These are phyloP conservation scores for Lithosia quadra DNA, from an alignment of 2,888 invertebrate species.

Conservation along the genomic window DNA sequence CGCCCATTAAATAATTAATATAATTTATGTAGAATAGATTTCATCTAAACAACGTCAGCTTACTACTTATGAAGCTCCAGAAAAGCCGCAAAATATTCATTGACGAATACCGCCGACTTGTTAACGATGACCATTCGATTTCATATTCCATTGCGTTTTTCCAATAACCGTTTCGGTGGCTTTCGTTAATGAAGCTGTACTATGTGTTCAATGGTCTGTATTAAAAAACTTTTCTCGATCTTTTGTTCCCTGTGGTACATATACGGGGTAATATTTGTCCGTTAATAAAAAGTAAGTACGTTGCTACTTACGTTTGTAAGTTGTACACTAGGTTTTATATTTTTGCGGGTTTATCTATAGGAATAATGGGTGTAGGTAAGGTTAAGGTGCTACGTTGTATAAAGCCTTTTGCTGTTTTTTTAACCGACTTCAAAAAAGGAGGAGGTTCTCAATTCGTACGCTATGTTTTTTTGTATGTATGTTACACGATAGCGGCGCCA, in stretches of 20 bases:
- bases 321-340: slow-evolving; percentile 29
- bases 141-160: slow-evolving; percentile 44
- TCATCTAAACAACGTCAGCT: not conserved
- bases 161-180: slow-evolving; percentile 32
- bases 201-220: slow-evolving; percentile 36
- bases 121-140: slow-evolving; percentile 36
- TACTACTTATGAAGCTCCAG: not conserved
- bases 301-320: slow-evolving; percentile 10
- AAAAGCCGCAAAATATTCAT: not conserved
- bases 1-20: too few relatives aligned
- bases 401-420: not conserved
- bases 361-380: not conserved
- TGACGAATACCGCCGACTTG: slow-evolving; percentile 20
- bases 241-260: slow-evolving; percentile 28
- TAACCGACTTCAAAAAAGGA: too few relatives aligned
- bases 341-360: slow-evolving; percentile 27
- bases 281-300: slow-evolving; percentile 39
- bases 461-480: too few relatives aligned
- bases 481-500: too few relatives aligned
- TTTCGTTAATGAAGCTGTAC: slow-evolving; percentile 43
- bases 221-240: slow-evolving; percentile 17
- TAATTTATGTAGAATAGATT: too few relatives aligned
- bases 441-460: too few relatives aligned
- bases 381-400: not conserved
- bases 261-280: slow-evolving; percentile 26